Percentiles rank a stretch among this genome's conserved stretches.
Evolutionary conservation across 2,113 vertebrate genomes (phyloP).

Genomic region (Gasterosteus nipponicus): DNA sequence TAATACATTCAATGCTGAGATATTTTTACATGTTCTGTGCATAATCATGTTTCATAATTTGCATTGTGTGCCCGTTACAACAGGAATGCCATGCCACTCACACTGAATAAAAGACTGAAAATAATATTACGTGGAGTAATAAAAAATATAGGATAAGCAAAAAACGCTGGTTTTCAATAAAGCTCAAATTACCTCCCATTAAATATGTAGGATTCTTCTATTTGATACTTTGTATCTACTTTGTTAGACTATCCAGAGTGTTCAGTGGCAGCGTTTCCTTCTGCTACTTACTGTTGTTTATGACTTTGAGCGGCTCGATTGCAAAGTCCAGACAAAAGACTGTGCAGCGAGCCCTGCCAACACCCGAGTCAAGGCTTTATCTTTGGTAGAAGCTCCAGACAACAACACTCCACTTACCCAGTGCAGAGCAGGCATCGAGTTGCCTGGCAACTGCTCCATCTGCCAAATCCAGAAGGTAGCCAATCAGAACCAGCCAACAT

Average conservation of each 20-base stretch:
- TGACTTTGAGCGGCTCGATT: constrained; percentile 28
- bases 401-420: constrained; percentile 83
- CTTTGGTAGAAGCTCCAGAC: constrained; percentile 38
- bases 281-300: constrained; percentile 23
- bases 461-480: constrained; percentile 90
- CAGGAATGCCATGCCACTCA: not conserved
- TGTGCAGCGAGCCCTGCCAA: constrained; percentile 37
- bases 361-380: constrained; percentile 35
- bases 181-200: constrained; percentile 10
- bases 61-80: not conserved
- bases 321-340: constrained; percentile 47
- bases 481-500: constrained; percentile 91
- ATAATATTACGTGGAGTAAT: not conserved
- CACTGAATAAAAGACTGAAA: not conserved
- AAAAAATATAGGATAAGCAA: not conserved
- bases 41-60: not conserved
- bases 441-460: constrained; percentile 88
- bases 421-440: constrained; percentile 85
- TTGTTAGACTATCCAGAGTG: constrained; percentile 28
- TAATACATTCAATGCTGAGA: not conserved
- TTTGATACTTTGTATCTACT: constrained; percentile 9
- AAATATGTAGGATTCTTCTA: constrained; percentile 31
- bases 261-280: constrained; percentile 26
- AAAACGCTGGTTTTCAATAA: not conserved
- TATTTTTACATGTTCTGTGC: not conserved